Evolutionary conservation across 2,888 invertebrate species (phyloP).

Genomic region (Sarcophaga rosellei): DNA sequence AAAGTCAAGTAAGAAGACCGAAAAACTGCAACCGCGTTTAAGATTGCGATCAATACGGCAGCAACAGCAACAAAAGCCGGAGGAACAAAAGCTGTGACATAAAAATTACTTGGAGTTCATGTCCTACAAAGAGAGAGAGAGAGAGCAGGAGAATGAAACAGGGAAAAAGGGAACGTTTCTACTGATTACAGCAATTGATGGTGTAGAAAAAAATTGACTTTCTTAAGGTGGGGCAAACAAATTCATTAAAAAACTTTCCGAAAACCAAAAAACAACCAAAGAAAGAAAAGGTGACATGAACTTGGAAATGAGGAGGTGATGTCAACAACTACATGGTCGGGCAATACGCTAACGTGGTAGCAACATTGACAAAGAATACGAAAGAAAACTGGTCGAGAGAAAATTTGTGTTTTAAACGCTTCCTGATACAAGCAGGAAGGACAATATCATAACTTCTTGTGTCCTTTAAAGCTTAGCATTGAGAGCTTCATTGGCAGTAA

Average conservation of each 20-base stretch:
- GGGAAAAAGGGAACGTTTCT: not conserved
- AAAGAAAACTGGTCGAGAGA: no score
- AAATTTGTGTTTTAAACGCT: no score
- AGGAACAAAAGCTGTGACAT: conserved; percentile 56
- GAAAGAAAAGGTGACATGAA: conserved; percentile 12
- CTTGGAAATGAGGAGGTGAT: not conserved
- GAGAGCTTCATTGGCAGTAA: no score
- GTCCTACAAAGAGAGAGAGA: conserved; percentile 44
- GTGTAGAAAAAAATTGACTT: not conserved
- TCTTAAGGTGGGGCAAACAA: conserved; percentile 51
- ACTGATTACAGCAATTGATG: not conserved
- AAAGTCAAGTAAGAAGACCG: conserved; percentile 30
- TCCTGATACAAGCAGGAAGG: no score
- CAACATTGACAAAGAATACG: no score
- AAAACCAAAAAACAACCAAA: not conserved
- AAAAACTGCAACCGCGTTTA: conserved; percentile 67
- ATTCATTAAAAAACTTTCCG: conserved; percentile 44
- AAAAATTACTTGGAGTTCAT: conserved; percentile 67
- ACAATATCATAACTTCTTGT: no score
- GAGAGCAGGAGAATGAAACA: conserved; percentile 11
- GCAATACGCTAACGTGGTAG: no score
- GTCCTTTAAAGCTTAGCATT: no score
- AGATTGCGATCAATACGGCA: conserved; percentile 65
- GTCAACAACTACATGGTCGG: not conserved
- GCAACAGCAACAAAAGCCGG: conserved; percentile 11